phyloP scores from a whole-genome alignment of 1,140 invertebrate species.

The Phortica variegata region DNA sequence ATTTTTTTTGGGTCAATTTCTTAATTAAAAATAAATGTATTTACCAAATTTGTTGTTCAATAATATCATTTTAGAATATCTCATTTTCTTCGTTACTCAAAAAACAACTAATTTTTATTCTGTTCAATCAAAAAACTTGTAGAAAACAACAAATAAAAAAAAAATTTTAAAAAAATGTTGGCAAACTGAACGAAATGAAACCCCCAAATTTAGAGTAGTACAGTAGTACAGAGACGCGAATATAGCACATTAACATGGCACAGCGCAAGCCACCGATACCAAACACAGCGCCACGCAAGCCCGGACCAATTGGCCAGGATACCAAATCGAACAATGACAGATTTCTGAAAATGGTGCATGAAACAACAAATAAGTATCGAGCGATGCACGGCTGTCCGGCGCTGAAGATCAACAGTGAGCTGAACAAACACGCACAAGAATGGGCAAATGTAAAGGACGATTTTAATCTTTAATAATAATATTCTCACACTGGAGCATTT shows the following conservation, averaged over 20 bases:
- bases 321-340: slow-evolving; percentile 36
- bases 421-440: slow-evolving; percentile 32
- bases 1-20: too few relatives aligned
- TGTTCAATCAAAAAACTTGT: neutral
- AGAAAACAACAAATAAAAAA: neutral
- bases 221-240: slow-evolving; percentile 20
- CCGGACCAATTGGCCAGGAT: slow-evolving; percentile 32
- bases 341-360: slow-evolving; percentile 28
- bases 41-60: too few relatives aligned
- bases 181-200: slow-evolving; percentile 2
- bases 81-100: neutral
- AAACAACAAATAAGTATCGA: slow-evolving; percentile 30
- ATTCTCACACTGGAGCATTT: neutral
- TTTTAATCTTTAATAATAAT: neutral
- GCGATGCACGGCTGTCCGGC: slow-evolving; percentile 35
- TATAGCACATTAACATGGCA: slow-evolving; percentile 12
- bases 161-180: slow-evolving; percentile 1
- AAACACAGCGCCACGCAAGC: slow-evolving; percentile 24
- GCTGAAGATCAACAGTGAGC: slow-evolving; percentile 19
- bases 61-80: too few relatives aligned
- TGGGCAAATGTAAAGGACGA: slow-evolving; percentile 38
- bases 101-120: neutral
- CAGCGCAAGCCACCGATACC: slow-evolving; percentile 23
- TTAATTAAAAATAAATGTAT: too few relatives aligned
- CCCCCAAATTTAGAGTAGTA: neutral